Evolutionary conservation across 2,113 vertebrate genomes (phyloP).

Genomic region (Tangachromis dhanisi): DNA sequence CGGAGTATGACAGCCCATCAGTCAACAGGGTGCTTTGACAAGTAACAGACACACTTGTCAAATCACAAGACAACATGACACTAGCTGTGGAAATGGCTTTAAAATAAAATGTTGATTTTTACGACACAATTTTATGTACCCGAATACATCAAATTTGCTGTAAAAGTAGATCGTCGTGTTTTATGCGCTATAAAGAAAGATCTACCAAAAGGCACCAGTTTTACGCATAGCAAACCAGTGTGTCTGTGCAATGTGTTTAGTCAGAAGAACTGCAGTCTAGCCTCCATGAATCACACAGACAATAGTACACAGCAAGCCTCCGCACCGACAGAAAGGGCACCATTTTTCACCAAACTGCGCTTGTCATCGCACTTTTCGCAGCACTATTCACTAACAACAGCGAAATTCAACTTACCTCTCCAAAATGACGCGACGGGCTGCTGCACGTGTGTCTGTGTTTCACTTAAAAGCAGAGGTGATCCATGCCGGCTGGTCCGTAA

Average conservation of each 20-base stretch:
- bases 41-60: conserved; percentile 2
- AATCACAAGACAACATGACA: neutral
- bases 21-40: conserved; percentile 45
- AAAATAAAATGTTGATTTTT: neutral
- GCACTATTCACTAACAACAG: neutral
- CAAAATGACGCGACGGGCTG: conserved; percentile 12
- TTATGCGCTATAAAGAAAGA: neutral
- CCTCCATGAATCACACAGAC: neutral
- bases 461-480: conserved; percentile 64
- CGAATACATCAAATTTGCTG: neutral
- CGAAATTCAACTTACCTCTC: conserved; percentile 53
- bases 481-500: conserved; percentile 61
- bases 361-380: neutral
- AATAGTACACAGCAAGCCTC: neutral
- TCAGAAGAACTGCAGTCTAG: neutral
- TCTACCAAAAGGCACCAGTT: neutral
- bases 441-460: neutral
- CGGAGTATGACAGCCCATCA: conserved; percentile 1
- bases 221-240: neutral
- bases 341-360: neutral
- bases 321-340: neutral
- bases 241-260: neutral
- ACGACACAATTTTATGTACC: neutral
- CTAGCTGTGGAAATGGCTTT: neutral
- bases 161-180: accelerated